Evolutionary conservation across 2,113 vertebrate genomes (phyloP), one percentile per base, ranked within the genome.

Genomic region (Tragelaphus buxtoni): DNA sequence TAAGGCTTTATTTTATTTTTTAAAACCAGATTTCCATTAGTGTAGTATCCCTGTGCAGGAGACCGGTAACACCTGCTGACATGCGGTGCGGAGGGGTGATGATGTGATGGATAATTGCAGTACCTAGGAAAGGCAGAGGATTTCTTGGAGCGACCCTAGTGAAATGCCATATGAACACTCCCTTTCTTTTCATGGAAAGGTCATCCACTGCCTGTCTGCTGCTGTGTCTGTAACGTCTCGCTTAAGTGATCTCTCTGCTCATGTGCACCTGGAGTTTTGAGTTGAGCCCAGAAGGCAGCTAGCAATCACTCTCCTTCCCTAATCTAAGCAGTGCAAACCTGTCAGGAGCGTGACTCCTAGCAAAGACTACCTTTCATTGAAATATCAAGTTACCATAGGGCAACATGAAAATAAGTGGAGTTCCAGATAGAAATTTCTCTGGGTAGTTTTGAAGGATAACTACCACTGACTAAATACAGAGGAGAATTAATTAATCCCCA

Each of bases 51-150:
- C 26, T 24, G 1, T n/a, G 20, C 20, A 49, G 24, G 53, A 83
- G 10, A 3, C 2, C 13, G 1, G 0, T 5, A 20, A n/a, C 4
- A n/a, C 63, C 63, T 35, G 9, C 18, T 35, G n/a, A 10, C 9
- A 35, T 35, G 63, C 0, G 9, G 18, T 69, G n/a, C 0, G 0
- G 63, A 69, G 63, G n/a, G 63, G 2, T 69, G 63, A 69, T 20
- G 63, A n/a, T 69, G 18, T 11, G 42, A 1, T 2, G 55, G 20
- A 22, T 47, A 76, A 76, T 55, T 42, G 7, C 28, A 4, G 14
- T 9, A 17, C 39, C 53, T 22, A 30, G 8, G 18, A 39, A 77
- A 47, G 32, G 18, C 1, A 12, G 2, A 65, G 28, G 4, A 26
- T 82, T 45, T 30, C 47, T 28, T 6, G 14, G 63, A 80, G 49